phyloP scores from a whole-genome alignment of 2,113 vertebrate genomes.

The Pteropus alecto region DNA sequence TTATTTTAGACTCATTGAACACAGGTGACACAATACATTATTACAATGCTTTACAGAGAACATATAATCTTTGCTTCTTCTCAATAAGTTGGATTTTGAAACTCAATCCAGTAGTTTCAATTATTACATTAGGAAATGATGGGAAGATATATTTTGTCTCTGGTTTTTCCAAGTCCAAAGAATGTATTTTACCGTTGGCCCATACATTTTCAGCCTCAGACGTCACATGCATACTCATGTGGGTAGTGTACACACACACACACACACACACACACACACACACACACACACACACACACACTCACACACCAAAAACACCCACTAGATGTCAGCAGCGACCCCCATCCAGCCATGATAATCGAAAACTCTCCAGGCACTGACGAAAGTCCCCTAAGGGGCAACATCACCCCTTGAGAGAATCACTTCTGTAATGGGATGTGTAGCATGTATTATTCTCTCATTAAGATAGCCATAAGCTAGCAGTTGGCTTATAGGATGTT shows the following conservation, averaged over 20 bases:
- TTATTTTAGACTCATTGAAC: neutral
- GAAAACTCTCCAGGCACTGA: neutral
- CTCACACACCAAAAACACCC: neutral
- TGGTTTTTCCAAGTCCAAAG: neutral
- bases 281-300: neutral
- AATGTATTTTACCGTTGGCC: neutral
- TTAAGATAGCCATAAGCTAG: neutral
- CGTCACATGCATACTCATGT: neutral
- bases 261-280: neutral
- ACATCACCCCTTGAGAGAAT: neutral
- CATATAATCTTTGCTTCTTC: neutral
- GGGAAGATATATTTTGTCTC: neutral
- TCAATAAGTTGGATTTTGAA: neutral
- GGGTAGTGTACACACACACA: neutral
- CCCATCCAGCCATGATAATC: neutral
- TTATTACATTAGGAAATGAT: neutral
- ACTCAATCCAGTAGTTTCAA: neutral
- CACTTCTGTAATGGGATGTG: fast-evolving
- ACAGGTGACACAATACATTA: neutral
- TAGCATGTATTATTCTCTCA: neutral
- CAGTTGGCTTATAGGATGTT: neutral
- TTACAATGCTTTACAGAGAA: neutral
- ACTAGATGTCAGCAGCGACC: neutral
- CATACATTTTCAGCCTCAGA: neutral
- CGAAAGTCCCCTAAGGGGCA: neutral